Percentiles rank a stretch among this genome's conserved stretches.
Conservation (phyloP, 2,797 vertebrate species). For the Tympanoctomys barrerae region DNA sequence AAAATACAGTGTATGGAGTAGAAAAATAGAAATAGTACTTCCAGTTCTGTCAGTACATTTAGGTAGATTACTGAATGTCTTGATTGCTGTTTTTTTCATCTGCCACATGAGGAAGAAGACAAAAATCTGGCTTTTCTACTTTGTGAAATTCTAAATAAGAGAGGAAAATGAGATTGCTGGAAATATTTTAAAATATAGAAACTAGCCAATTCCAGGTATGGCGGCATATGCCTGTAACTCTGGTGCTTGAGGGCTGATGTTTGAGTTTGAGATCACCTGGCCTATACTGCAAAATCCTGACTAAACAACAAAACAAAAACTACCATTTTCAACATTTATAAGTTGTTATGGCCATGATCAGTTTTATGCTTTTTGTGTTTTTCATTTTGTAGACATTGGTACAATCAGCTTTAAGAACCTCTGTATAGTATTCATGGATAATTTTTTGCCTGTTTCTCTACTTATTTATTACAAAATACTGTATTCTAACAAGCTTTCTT, state of each 20-base stretch:
- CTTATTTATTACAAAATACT: constrained; percentile 43
- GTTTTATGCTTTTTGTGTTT: background rate
- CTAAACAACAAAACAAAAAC: background rate
- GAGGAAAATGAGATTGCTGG: background rate
- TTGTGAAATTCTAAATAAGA: background rate
- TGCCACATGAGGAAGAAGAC: background rate
- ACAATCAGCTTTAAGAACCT: background rate
- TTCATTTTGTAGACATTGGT: constrained; percentile 2
- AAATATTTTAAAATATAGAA: constrained; percentile 28
- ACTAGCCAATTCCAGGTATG: background rate
- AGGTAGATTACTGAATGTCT: constrained; percentile 9
- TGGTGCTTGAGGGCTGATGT: background rate
- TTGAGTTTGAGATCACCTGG: background rate
- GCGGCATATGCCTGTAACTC: background rate
- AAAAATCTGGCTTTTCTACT: constrained; percentile 22
- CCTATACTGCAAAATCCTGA: background rate
- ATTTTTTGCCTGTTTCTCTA: constrained; percentile 12
- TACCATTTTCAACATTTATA: background rate
- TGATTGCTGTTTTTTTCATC: background rate
- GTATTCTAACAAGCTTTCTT: constrained; percentile 40
- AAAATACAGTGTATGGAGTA: background rate
- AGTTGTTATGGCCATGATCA: background rate
- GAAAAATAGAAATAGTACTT: background rate
- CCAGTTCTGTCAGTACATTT: background rate
- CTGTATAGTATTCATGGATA: background rate